A percentile compares a stretch with the other conserved stretches of the same genome.
Evolutionary conservation across 1,140 invertebrate genomes (phyloP).

Genomic region (Hesperophylax magnus): DNA sequence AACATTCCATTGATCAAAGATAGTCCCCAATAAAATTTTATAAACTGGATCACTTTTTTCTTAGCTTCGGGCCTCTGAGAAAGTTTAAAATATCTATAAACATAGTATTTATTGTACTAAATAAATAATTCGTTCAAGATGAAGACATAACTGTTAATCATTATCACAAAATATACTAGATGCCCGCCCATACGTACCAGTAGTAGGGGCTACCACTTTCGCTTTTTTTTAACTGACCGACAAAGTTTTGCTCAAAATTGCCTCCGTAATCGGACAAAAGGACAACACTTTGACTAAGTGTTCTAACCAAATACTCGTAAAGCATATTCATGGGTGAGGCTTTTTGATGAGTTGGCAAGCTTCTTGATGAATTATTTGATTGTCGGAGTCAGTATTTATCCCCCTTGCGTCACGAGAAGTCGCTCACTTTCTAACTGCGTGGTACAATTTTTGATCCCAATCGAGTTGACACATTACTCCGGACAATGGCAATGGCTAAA

Average conservation of each 20-base stretch:
- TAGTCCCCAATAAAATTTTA: too few relatives aligned
- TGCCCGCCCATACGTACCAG: not conserved
- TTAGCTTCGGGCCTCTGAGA: too few relatives aligned
- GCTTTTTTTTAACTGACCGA: slow-evolving; percentile 22
- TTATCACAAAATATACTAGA: not conserved
- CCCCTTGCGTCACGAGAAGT: slow-evolving; percentile 5
- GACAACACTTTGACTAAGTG: not conserved
- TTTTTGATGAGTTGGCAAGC: not conserved
- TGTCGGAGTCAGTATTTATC: too few relatives aligned
- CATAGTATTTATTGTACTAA: too few relatives aligned
- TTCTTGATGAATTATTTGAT: not conserved
- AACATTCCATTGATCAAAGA: too few relatives aligned
- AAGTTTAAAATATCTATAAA: too few relatives aligned
- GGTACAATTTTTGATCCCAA: slow-evolving; percentile 22
- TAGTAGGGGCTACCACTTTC: slow-evolving; percentile 2
- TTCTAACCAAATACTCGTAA: not conserved
- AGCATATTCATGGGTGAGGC: not conserved
- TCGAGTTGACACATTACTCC: slow-evolving; percentile 22
- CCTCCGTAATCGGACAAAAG: not conserved
- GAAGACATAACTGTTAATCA: not conserved
- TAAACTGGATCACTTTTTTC: too few relatives aligned
- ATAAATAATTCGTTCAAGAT: too few relatives aligned
- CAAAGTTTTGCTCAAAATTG: not conserved
- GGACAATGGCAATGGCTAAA: not conserved
- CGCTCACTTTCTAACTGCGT: slow-evolving; percentile 21